Evolutionary conservation across 2,797 vertebrate genomes (phyloP).

Genomic region (Oceanodroma leucorhoa): DNA sequence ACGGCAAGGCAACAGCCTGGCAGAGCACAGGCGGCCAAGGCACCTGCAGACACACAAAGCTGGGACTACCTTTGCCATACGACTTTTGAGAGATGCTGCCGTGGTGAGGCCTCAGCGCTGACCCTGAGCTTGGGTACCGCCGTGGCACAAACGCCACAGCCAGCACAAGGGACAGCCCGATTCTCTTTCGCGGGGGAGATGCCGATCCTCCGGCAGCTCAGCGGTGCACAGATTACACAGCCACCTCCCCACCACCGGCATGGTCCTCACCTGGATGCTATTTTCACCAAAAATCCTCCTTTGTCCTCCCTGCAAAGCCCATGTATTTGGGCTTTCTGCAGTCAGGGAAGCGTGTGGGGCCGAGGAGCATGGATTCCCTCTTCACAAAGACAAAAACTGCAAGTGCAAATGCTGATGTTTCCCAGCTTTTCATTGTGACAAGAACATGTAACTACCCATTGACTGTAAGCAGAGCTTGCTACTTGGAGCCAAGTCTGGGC

Average conservation of each 20-base stretch:
- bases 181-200: background rate
- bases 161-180: background rate
- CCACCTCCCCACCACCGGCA: too few relatives aligned
- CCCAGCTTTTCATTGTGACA: slow-evolving; percentile 36
- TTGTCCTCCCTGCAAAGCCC: background rate
- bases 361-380: background rate
- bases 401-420: slow-evolving; percentile 41
- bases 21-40: background rate
- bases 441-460: background rate
- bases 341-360: background rate
- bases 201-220: rapidly evolving
- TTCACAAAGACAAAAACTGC: background rate
- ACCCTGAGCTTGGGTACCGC: background rate
- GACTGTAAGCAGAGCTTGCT: background rate
- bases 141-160: background rate
- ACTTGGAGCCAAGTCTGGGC: background rate
- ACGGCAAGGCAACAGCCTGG: background rate
- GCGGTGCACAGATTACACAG: rapidly evolving
- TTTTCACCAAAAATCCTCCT: background rate
- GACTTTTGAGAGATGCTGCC: background rate
- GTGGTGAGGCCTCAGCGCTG: background rate
- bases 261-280: background rate
- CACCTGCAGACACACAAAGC: background rate
- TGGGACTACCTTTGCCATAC: background rate
- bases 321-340: background rate